Evolutionary conservation across 2,888 invertebrate species (phyloP).

Genomic region (Leucophora obtusa): DNA sequence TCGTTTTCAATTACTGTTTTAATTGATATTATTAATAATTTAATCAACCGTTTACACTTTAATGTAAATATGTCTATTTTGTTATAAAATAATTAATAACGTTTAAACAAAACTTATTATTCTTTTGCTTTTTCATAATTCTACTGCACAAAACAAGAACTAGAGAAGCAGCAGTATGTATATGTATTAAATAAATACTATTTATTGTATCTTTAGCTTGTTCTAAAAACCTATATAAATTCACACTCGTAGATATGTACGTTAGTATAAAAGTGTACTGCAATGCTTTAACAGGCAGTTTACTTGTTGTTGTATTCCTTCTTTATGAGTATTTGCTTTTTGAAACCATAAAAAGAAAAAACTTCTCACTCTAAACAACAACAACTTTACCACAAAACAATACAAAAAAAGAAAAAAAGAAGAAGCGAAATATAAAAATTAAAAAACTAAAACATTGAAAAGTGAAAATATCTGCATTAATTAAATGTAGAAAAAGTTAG

Average conservation of each 20-base stretch:
- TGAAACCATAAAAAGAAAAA: slow-evolving; percentile 16
- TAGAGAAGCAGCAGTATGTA: background rate
- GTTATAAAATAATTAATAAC: slow-evolving; percentile 19
- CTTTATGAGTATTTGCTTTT: slow-evolving; percentile 22
- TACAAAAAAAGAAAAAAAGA: slow-evolving; percentile 11
- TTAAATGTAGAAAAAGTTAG: slow-evolving; percentile 60
- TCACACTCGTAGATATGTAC: background rate
- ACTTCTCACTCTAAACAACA: slow-evolving; percentile 30
- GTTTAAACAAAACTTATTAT: slow-evolving; percentile 7
- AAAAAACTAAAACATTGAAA: slow-evolving; percentile 37
- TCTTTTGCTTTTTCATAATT: slow-evolving; percentile 22
- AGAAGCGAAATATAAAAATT: background rate
- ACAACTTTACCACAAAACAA: slow-evolving; percentile 22
- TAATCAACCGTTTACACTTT: too few relatives aligned
- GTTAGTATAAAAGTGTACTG: background rate
- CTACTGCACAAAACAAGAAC: background rate
- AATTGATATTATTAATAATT: too few relatives aligned
- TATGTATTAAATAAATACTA: background rate
- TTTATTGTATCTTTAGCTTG: slow-evolving; percentile 26
- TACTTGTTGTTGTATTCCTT: slow-evolving; percentile 7
- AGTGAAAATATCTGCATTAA: slow-evolving; percentile 63
- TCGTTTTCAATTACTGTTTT: too few relatives aligned
- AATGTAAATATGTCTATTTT: background rate
- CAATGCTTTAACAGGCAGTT: slow-evolving; percentile 29
- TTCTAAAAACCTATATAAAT: slow-evolving; percentile 23